These are phyloP conservation scores for Aegithalos caudatus DNA, from an alignment of 2,113 vertebrate species.

Conservation along the genomic window DNA sequence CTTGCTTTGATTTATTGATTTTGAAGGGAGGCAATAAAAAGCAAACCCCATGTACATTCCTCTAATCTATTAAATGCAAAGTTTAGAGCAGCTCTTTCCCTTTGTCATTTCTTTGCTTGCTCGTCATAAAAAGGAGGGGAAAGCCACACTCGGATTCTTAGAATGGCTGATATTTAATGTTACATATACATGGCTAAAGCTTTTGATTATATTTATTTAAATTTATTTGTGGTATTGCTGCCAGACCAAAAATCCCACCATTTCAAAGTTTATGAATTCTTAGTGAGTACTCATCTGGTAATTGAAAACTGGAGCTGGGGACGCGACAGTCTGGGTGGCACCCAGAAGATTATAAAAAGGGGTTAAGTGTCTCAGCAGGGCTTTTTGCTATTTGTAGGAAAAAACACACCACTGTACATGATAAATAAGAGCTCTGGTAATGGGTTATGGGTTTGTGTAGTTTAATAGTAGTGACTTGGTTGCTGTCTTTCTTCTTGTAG, in stretches of 20 bases:
- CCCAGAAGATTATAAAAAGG: conserved; percentile 75
- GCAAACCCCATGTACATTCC: background rate
- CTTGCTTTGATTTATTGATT: conserved; percentile 2
- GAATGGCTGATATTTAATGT: conserved; percentile 74
- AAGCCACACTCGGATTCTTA: conserved; percentile 55
- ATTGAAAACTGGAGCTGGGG: conserved; percentile 71
- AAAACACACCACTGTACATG: conserved; percentile 54
- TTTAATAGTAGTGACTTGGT: conserved; percentile 65
- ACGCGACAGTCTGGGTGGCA: conserved; percentile 73
- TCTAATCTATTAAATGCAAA: background rate
- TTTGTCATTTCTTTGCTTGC: conserved; percentile 51
- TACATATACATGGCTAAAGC: conserved; percentile 71
- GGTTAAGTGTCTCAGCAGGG: conserved; percentile 71
- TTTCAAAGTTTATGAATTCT: conserved; percentile 78
- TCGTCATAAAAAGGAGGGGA: conserved; percentile 30
- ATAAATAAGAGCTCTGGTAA: conserved; percentile 70
- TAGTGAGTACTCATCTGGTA: conserved; percentile 68
- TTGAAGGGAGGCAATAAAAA: background rate
- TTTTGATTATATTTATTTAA: conserved; percentile 76
- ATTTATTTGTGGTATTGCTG: conserved; percentile 75
- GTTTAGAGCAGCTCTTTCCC: conserved; percentile 10
- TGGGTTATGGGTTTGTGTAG: conserved; percentile 63
- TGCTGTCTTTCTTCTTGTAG: conserved; percentile 70
- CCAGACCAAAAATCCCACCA: conserved; percentile 69
- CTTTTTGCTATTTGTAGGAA: conserved; percentile 71